Evolutionary conservation across 92 coral and sea anemone species (phyloP), one percentile per base, ranked within the genome.

Genomic region (Actinostola sp.): DNA sequence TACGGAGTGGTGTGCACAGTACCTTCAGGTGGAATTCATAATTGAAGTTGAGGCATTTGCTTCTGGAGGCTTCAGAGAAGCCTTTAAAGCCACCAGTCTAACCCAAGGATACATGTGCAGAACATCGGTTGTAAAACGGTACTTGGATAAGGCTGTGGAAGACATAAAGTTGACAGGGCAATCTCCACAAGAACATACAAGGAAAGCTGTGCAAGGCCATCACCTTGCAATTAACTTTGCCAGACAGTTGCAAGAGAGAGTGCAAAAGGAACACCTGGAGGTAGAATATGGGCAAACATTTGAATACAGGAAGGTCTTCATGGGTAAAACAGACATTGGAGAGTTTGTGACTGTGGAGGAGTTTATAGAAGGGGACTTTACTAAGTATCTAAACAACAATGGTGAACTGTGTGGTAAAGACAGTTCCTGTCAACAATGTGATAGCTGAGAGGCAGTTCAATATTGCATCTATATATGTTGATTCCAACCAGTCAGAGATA

Each of bases 271-370:
- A 66, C 75, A 73, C 44, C 69, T 66, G 64, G 75, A 76, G 44
- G 77, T 69, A 58, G 72, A 68, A 50, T 87, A 76, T 82, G 88
- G 83, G 31, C 65, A 66, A 27, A 62, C 77, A n/a, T 78, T 88
- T 78, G 57, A 62, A 16, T 83, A 88, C 73, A 88, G 69, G 43
- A 79, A 78, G 61, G 85, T 83, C n/a, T 82, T 46, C 82, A 73
- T 88, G 83, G 89, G 76, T 14, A 82, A 83, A 75, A 75, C 74
- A 21, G 71, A 68, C 26, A n/a, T n/a, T 35, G n/a, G n/a, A 29
- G 86, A 83, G 46, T 78, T 63, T 57, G 80, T 88, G n/a, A 72
- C 92, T 26, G 61, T 88, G 51, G 75, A 88, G 65, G 89, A 79
- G 54, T 88, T 21, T 29, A 73, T 87, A 42, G 79, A 72, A 9